Base-by-base conservation (phyloP, 2,797 vertebrate genomes). In the Microchirus variegatus region DNA sequence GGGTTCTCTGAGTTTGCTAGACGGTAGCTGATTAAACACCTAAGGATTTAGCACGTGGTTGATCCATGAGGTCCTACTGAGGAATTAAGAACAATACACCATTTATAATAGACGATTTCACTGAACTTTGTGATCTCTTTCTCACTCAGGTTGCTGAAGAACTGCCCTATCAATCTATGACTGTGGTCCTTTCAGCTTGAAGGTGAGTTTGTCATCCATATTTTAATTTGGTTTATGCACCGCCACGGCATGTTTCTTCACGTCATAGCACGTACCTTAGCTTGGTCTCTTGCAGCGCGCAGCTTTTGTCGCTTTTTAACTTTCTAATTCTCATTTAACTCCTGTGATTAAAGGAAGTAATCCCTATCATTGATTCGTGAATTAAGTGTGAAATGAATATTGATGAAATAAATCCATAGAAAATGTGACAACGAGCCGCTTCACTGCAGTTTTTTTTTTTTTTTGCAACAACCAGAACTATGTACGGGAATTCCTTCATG, bases 111-210 rank as follows among this genome's bases (percentile, higher is more conserved):
- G 11, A 8, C 36, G 47, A 48, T 61, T 38, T 15, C 3, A 16
- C 9, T 17, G 49, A 47, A 41, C 6, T 3, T 10, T n/a, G n/a
- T n/a, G n/a, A 2, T 68, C 3, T 74, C 11, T 55, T 35, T 46
- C 16, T 31, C 11, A 7, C 18, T 65, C 59, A 88, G 87, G 54
- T 79, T 77, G 54, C 50, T 9, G 8, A 67, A 61, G 59, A 63
- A 26, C 59, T 74, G 52, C 65, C 56, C 59, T 50, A 51, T 59
- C 80, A 85, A 67, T 85, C 75, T 70, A 84, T 88, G 83, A 80
- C 49, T 53, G 73, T 49, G 43, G 52, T 52, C 49, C 58, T 53
- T 50, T 66, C 26, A 13, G 10, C 59, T 52, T 89, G 36, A 89
- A 88, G 83, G 85, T 86, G 62, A 86, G 79, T 50, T 61, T 53